Evolutionary conservation across 1,140 invertebrate genomes (phyloP).

Genomic region (Portunus trituberculatus): DNA sequence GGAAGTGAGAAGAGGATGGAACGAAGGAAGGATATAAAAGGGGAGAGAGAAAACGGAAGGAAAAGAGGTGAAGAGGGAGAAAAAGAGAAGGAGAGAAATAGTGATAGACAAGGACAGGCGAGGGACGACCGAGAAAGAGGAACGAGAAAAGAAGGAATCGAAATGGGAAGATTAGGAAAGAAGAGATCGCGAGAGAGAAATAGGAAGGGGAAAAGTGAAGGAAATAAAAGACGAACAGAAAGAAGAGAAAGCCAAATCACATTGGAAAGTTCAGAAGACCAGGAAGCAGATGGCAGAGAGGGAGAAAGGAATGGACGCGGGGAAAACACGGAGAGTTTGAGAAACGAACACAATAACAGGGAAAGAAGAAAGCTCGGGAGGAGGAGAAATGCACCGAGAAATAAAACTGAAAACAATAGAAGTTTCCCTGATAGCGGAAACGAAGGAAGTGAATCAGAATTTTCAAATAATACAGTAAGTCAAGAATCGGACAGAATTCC

Average conservation of each 20-base stretch:
- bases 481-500: neutral
- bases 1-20: neutral
- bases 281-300: neutral
- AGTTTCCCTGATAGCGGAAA: neutral
- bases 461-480: neutral
- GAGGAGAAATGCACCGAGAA: neutral
- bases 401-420: neutral
- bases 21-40: neutral
- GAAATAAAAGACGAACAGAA: neutral
- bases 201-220: neutral
- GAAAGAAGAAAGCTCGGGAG: neutral
- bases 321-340: neutral
- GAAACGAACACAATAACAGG: neutral
- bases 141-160: conserved; percentile 23
- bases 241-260: conserved; percentile 33
- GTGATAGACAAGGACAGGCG: neutral
- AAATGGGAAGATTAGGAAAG: neutral
- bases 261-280: conserved; percentile 14
- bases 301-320: conserved; percentile 14
- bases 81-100: neutral
- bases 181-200: conserved; percentile 3
- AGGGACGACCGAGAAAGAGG: neutral
- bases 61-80: neutral
- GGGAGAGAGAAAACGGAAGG: neutral
- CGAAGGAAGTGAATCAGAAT: neutral